Evolutionary conservation across 1,140 invertebrate genomes (phyloP).

Genomic region (Drosophila busckii): DNA sequence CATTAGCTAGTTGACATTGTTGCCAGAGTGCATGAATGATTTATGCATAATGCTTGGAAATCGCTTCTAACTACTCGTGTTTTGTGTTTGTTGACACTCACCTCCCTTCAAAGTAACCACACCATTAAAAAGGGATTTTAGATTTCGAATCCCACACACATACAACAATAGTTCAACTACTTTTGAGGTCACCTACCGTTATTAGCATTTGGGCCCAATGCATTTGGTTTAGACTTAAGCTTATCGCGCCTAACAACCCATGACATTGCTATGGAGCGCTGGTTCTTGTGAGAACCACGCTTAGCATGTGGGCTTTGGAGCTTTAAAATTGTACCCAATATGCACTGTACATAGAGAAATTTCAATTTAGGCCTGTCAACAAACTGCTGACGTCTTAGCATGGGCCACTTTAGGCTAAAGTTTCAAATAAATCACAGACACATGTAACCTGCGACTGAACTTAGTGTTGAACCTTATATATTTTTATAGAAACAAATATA

Average conservation of each 20-base stretch:
- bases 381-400: slow-evolving; percentile 47
- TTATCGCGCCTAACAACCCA: slow-evolving; percentile 54
- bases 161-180: slow-evolving; percentile 17
- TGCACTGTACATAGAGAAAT: slow-evolving; percentile 8
- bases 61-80: slow-evolving; percentile 8
- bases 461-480: slow-evolving; percentile 48
- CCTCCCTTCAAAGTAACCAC: slow-evolving; percentile 10
- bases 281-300: slow-evolving; percentile 35
- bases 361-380: slow-evolving; percentile 24
- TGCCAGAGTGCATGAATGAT: slow-evolving; percentile 44
- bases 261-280: slow-evolving; percentile 24
- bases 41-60: slow-evolving; percentile 34
- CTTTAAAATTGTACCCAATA: not conserved
- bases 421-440: slow-evolving; percentile 50
- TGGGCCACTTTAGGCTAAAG: slow-evolving; percentile 64
- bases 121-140: not conserved
- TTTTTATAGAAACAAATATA: slow-evolving; percentile 21
- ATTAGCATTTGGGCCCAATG: slow-evolving; percentile 68
- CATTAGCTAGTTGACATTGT: slow-evolving; percentile 49
- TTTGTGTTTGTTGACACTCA: slow-evolving; percentile 61
- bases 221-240: slow-evolving; percentile 41
- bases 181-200: slow-evolving; percentile 48
- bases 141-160: slow-evolving; percentile 2
- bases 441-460: slow-evolving; percentile 49
- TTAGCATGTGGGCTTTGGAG: slow-evolving; percentile 11